Evolutionary conservation across 1,140 invertebrate species (phyloP), one percentile per base, ranked within the genome.

Genomic region (Eumeta japonica): DNA sequence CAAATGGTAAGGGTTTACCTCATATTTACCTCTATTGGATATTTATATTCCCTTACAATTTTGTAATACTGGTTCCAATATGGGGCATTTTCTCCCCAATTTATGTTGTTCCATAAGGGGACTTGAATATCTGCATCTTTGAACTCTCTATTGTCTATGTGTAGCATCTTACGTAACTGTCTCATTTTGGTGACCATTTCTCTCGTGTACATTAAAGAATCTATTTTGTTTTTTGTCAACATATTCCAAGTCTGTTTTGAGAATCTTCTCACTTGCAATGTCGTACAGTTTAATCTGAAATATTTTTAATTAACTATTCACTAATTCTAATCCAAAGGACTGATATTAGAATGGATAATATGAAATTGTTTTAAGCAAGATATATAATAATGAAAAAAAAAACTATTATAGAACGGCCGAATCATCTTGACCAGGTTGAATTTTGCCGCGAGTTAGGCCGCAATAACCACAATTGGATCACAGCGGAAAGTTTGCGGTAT

Each of bases 31-130:
- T 62, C 56, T 59, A 60, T 71, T 1, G 74, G 72, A 59, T 71
- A 74, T 9, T 46, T 56, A 39, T 59, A 71, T 38, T 71, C 65
- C 18, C 45, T 55, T 4, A 75, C 53, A 33, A 64, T 35, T 36
- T 59, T 68, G 40, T 75, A 77, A 35, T 66, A 68, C 35, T 75
- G 56, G 37, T 71, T 71, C 70, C 70, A 74, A 40, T 71, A 71
- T 0, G 70, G 70, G 0, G 66, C 62, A 42, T 73, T 63, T 0
- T 67, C 62, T 0, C 67, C 66, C 67, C 71, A 75, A 37, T 75
- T 70, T 3, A 70, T 57, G 40, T 71, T 70, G 31, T 32, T 50
- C 70, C 70, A 74, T 14, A 46, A 42, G 14, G 41, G 33, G 9
- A 32, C 24, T 10, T 36, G 35, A 0, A 37, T 15, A 2, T 45